phyloP scores from a whole-genome alignment of 2,888 invertebrate species.

The Cryptocephalus primarius region DNA sequence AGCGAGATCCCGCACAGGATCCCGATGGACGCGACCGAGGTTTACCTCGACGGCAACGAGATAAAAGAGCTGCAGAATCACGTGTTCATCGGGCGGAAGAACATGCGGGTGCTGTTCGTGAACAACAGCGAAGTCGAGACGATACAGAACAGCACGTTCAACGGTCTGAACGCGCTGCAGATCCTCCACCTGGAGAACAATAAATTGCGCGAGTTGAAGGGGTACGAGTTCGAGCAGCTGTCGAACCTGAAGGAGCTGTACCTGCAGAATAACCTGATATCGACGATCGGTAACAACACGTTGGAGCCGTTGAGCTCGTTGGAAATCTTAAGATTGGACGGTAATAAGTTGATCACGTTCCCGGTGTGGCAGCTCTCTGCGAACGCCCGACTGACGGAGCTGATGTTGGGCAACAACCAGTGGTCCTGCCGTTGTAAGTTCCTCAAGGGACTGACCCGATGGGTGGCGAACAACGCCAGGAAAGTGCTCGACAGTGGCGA shows the following conservation, averaged over 20 bases:
- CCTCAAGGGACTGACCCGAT: conserved; percentile 71
- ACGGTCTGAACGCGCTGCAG: conserved; percentile 68
- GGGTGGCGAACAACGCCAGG: conserved; percentile 70
- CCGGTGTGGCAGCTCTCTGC: conserved; percentile 65
- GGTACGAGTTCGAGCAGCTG: conserved; percentile 76
- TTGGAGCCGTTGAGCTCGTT: conserved; percentile 67
- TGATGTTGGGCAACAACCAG: conserved; percentile 71
- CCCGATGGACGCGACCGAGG: conserved; percentile 90
- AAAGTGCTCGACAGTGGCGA: conserved; percentile 69
- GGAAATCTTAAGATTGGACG: conserved; percentile 70
- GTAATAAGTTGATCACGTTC: conserved; percentile 70
- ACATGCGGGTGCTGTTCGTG: conserved; percentile 74
- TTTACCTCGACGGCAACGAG: conserved; percentile 85
- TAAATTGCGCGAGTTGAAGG: conserved; percentile 64
- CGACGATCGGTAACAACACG: conserved; percentile 68
- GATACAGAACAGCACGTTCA: conserved; percentile 85
- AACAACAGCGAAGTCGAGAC: conserved; percentile 76
- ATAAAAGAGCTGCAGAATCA: conserved; percentile 74
- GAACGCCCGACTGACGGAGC: conserved; percentile 58
- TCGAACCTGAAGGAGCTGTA: conserved; percentile 70
- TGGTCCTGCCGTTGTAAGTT: conserved; percentile 90
- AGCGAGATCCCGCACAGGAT: conserved; percentile 71
- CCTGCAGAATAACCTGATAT: conserved; percentile 74
- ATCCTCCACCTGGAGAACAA: conserved; percentile 80
- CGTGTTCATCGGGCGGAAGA: conserved; percentile 82